Percentiles rank a stretch among this genome's conserved stretches.
phyloP scores from a whole-genome alignment of 2,113 vertebrate species.

The Piprites chloris region DNA sequence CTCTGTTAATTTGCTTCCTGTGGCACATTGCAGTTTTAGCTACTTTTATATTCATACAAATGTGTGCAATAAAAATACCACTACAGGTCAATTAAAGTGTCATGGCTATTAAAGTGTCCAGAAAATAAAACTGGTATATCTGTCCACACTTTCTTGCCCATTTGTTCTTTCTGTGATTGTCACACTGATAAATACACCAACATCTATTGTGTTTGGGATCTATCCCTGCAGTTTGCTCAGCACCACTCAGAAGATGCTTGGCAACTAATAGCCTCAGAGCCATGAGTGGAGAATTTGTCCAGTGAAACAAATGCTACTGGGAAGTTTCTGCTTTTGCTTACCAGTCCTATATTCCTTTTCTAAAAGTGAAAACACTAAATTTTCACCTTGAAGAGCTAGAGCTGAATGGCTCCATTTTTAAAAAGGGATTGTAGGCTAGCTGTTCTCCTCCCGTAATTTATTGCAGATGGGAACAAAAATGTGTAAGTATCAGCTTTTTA shows the following conservation, averaged over 20 bases:
- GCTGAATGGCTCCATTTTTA: not conserved
- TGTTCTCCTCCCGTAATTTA: not conserved
- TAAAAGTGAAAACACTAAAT: not conserved
- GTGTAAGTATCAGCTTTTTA: not conserved
- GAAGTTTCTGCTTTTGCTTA: slow-evolving; percentile 2
- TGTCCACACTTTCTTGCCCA: not conserved
- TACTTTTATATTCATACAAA: slow-evolving; percentile 34
- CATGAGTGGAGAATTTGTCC: not conserved
- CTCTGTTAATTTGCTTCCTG: slow-evolving; percentile 25
- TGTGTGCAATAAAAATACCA: slow-evolving; percentile 4
- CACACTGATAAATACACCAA: not conserved
- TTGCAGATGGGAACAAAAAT: not conserved
- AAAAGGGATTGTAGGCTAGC: not conserved
- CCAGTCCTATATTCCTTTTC: not conserved
- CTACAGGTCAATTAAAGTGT: slow-evolving; percentile 41
- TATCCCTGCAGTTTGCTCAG: not conserved
- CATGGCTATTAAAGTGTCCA: not conserved
- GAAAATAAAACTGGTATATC: not conserved
- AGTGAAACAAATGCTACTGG: not conserved
- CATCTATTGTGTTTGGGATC: not conserved
- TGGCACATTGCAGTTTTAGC: not conserved
- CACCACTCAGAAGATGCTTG: not conserved
- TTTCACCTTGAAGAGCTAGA: not conserved
- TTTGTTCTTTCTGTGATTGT: slow-evolving; percentile 2
- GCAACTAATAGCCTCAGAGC: not conserved